Evolutionary conservation across 2,113 vertebrate genomes (phyloP), one percentile per base, ranked within the genome.

Genomic region (Ptilorrhoa leucosticta): DNA sequence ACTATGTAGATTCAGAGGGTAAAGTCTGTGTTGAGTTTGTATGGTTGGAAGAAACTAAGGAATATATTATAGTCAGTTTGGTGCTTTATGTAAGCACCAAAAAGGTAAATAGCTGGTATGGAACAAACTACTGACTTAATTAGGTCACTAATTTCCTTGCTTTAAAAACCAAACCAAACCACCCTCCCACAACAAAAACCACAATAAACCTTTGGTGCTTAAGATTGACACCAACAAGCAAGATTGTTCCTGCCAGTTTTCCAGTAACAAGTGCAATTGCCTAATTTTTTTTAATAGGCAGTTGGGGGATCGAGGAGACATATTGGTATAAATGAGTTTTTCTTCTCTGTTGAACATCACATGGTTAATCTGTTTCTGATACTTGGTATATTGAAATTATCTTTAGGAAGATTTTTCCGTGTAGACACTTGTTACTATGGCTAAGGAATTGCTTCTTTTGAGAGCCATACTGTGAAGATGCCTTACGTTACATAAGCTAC

Each of bases 41-140:
- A 2, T 97, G 97, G 97, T 85, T 98, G 40, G 87, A 97, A 82
- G 97, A 98, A 94, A 97, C 97, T 0, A 88, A 96, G 21, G 97
- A 98, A 12, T 97, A 97, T 94, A 91, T 97, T 60, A 45, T 98
- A 20, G 77, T 98, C 51, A 98, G 51, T 89, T 93, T 98, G 64
- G 94, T 94, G 22, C 96, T 98, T 64, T 97, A 97, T 90, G 61
- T 98, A 81, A 97, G 94, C 26, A 83, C 91, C 7, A 45, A 86
- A 47, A 98, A 97, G 63, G 82, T 98, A 35, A 98, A 98, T 94
- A 94, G 37, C 17, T 98, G 97, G 97, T 98, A 97, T 83, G 98
- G 98, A 92, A 98, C 98, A 37, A 80, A 90, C 13, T 98, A 98
- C 70, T 98, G 61, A 98, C 22, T 66, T n/a, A 77, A 33, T 27